Evolutionary conservation across 2,888 invertebrate species (phyloP), one percentile per base, ranked within the genome.

Genomic region (Beris chalybata): DNA sequence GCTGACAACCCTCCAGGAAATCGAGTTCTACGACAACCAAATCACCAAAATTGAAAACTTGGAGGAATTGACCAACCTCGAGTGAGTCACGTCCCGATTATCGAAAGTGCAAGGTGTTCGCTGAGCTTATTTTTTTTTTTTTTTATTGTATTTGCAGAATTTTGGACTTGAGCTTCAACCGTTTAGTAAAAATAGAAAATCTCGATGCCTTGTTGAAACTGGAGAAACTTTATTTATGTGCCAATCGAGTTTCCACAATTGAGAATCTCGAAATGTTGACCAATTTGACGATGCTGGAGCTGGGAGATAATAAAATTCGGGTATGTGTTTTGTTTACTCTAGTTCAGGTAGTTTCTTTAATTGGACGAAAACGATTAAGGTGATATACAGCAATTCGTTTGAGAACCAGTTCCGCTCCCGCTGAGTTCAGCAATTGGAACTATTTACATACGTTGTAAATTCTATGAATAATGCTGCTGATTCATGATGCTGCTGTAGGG

Each of bases 21-120:
- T 99, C 55, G 98, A 99, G 76, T 82, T 99, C 4, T 97, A 98
- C 79, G 99, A 99, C 79, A 99, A 99, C 82, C 97, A 97, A 83
- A 90, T 99, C 59, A 89, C 89, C 0, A 86, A 88, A 71, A 93
- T 99, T 72, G 95, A 96, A 79, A 95, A 96, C 78, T 83, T 99
- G 66, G 91, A 93, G 65, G 79, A 85, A 11, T 85, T 99, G 11
- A 88, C 91, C 2, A 96, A 97, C 82, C 83, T 99, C 55, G 89
- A 95, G 93, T 94, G 84, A 86, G 90, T 86, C 66, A 65, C 43
- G n/a, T 29, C 43, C n/a, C 38, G 38, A 7, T 38, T 38, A 38
- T 38, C 38, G 15, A 3, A 29, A 6, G 29, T 44, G 43, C 38
- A 52, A 53, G 22, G 31, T 65, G 30, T 63, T 63, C 38, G n/a